Conservation (phyloP, 2,113 vertebrate genomes). For the Plectropomus leopardus region DNA sequence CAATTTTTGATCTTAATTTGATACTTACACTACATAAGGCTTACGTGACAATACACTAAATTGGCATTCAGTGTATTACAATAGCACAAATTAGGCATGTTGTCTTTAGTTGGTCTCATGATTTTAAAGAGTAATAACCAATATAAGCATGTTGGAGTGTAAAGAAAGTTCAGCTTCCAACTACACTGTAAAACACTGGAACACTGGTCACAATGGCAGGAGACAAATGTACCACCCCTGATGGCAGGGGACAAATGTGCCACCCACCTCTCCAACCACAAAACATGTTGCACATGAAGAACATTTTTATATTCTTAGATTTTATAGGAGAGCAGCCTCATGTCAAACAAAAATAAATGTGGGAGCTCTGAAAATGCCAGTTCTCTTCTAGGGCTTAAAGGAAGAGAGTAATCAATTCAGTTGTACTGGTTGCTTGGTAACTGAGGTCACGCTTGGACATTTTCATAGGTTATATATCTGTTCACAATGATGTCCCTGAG, state of each 20-base stretch:
- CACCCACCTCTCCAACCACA: not conserved
- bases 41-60: not conserved
- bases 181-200: not conserved
- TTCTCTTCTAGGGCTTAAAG: slow-evolving; percentile 52
- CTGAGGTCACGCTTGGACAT: slow-evolving; percentile 72
- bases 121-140: not conserved
- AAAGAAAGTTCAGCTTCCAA: not conserved
- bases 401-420: slow-evolving; percentile 66
- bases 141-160: not conserved
- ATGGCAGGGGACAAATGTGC: not conserved
- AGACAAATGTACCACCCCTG: not conserved
- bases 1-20: not conserved
- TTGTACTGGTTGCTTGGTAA: slow-evolving; percentile 73
- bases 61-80: not conserved
- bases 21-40: not conserved
- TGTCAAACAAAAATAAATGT: slow-evolving; percentile 43
- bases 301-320: slow-evolving; percentile 19
- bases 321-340: slow-evolving; percentile 17
- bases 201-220: not conserved
- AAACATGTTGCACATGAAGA: not conserved
- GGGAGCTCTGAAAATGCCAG: slow-evolving; percentile 45
- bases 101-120: not conserved
- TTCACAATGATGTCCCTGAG: slow-evolving; percentile 74
- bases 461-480: slow-evolving; percentile 73
- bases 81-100: not conserved